phyloP scores from a whole-genome alignment of 2,888 invertebrate genomes.

The Acanthosoma haemorrhoidale region DNA sequence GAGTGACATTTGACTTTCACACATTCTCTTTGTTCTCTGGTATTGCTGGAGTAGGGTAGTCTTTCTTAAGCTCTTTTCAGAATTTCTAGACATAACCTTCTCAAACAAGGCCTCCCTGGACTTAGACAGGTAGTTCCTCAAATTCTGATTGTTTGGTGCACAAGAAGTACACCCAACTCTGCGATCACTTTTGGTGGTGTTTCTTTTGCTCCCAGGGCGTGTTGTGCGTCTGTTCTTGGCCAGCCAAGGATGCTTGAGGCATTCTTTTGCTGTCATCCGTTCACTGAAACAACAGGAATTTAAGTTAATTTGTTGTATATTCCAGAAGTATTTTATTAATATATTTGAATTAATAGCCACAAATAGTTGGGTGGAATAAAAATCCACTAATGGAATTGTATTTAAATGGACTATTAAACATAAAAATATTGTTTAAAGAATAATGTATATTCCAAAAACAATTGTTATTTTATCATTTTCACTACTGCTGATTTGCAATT shows the following conservation, averaged over 20 bases:
- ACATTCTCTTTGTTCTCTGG: conserved; percentile 44
- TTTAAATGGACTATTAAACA: too few species aligned
- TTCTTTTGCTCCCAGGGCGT: conserved; percentile 24
- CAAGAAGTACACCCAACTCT: conserved; percentile 42
- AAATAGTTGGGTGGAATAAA: too few species aligned
- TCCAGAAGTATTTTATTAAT: too few species aligned
- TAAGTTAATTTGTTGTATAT: too few species aligned
- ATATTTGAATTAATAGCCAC: too few species aligned
- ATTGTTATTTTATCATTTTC: too few species aligned
- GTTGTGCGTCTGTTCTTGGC: conserved; percentile 41
- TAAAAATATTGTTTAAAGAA: too few species aligned
- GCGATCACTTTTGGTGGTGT: conserved; percentile 27
- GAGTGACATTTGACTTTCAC: conserved; percentile 50
- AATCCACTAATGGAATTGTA: too few species aligned
- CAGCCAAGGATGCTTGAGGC: conserved; percentile 57
- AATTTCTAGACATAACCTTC: conserved; percentile 40
- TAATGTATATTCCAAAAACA: too few species aligned
- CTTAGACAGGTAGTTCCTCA: conserved; percentile 50
- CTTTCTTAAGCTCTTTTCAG: conserved; percentile 36
- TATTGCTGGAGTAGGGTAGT: conserved; percentile 44
- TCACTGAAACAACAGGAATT: conserved; percentile 52
- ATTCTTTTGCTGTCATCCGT: conserved; percentile 55
- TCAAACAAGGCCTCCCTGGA: conserved; percentile 52
- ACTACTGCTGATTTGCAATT: too few species aligned
- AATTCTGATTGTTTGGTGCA: conserved; percentile 43